Conservation (phyloP, 1,140 invertebrate species). For the Drosophila ambigua region DNA sequence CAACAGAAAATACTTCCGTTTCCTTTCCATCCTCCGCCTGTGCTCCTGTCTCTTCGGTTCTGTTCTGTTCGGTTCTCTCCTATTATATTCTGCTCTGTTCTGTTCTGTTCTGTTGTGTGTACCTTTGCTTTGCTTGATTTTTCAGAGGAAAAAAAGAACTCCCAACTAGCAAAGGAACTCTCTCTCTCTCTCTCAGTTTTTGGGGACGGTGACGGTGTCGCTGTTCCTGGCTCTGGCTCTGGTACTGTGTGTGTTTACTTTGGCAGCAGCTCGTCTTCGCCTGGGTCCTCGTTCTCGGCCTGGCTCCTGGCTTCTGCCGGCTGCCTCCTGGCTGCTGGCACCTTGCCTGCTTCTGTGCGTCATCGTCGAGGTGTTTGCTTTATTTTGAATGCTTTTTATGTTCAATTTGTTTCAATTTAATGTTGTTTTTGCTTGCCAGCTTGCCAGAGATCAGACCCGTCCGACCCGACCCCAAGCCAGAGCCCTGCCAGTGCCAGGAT, state of each 20-base stretch:
- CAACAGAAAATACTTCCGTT: constrained; percentile 82
- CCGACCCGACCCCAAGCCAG: neutral
- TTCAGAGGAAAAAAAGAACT: constrained; percentile 37
- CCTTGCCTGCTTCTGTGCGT: constrained; percentile 17
- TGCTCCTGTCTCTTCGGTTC: constrained; percentile 7
- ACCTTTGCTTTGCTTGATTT: constrained; percentile 64
- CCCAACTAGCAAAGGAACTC: constrained; percentile 21
- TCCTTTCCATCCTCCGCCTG: constrained; percentile 39
- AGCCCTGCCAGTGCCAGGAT: constrained; percentile 27
- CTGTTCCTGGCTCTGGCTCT: constrained; percentile 7
- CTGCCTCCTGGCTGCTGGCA: constrained; percentile 19
- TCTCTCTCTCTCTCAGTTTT: constrained; percentile 53
- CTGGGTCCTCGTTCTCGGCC: constrained; percentile 24
- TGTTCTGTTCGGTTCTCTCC: neutral
- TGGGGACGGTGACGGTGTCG: constrained; percentile 50
- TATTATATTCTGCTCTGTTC: constrained; percentile 3
- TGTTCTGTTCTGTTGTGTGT: constrained; percentile 49
- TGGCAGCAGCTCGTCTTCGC: constrained; percentile 65
- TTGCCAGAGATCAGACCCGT: constrained; percentile 62
- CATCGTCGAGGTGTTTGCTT: constrained; percentile 70
- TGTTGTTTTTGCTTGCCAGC: constrained; percentile 65
- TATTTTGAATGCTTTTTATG: constrained; percentile 82
- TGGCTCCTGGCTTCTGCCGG: constrained; percentile 36
- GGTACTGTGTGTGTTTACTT: constrained; percentile 61
- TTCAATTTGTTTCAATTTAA: constrained; percentile 83